Evolutionary conservation across 2,797 vertebrate genomes (phyloP), one percentile per base, ranked within the genome.

Genomic region (Gymnoscopelus braueri): DNA sequence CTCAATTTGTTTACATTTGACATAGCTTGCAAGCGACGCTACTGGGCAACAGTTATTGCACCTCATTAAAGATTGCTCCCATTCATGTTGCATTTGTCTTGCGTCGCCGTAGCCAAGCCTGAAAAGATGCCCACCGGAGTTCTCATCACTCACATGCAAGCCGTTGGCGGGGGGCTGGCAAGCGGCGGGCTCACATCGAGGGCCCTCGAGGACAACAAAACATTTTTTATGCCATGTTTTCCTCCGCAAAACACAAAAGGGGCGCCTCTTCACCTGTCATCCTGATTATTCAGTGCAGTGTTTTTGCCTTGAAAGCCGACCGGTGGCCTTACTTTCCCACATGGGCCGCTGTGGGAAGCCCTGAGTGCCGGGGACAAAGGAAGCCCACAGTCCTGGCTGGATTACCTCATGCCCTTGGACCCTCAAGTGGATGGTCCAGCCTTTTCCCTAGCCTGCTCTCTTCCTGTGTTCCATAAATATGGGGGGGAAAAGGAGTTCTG

Each of bases 321-420:
- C 26, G 71, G 82, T 84, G 85, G 82, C 83, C 87, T 83, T 88
- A 85, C 79, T 88, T 92, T 93, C 91, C 91, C 90, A 93, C 87
- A 84, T 89, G 84, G 80, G 82, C 71, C 71, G 12, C 85, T 82
- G 83, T 85, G 90, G 89, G 89, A 90, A 91, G 88, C 88, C 87
- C 89, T 82, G 82, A 85, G 89, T 82, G 79, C 60, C n/a, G 14
- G 78, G 29, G 69, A 93, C 89, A 92, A 93, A 91, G 73, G 74
- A 65, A 64, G 73, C 81, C 71, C 63, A 73, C 84, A 81, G 74
- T 86, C 75, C 72, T 75, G 72, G 76, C 63, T 71, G 80, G 85
- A 90, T 92, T 92, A 91, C 90, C 88, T 93, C 89, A 92, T 91
- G 75, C 64, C 67, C 87, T 90, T 88, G 87, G 89, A 86, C 79